Base-by-base conservation (phyloP, 2,888 invertebrate species). In the Zygogramma bicolorata region DNA sequence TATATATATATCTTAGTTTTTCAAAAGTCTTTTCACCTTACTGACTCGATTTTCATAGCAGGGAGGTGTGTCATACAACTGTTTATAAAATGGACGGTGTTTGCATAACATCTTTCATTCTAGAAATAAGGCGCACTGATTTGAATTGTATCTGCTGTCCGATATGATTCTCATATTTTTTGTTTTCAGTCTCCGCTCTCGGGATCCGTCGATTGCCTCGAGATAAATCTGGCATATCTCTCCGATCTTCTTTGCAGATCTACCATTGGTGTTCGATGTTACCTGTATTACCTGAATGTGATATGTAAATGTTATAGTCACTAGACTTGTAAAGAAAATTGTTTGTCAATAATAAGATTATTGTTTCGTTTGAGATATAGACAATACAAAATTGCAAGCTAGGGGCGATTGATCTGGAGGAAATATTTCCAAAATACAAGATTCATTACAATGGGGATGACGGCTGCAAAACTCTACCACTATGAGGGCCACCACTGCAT, bases 221-320 rank as follows among this genome's bases (percentile, higher is more conserved):
- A 27, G 22, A 25, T n/a, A n/a, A 20, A 63, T 63, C 20, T 18
- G 13, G 63, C 63, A 63, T 63, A 46, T 63, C 63, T 27, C 4
- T 38, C 15, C 3, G 25, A 22, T 27, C 0, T 42, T 18, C 18
- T 46, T n/a, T 15, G 18, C 18, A 20, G 42, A 40, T 61, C 42
- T 63, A 63, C 63, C 63, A 46, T 63, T 46, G 63, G 63, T 63
- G 63, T 63, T 63, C 75, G 66, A 68, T 70, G 71, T 70, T 65
- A 68, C 74, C 67, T 75, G 73, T 71, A 75, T 76, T 74, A 77
- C 77, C 75, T 79, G 58, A 79, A 79, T 80, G 80, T 80, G 80
- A 80, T 80, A 79, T 79, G 59, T 78, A 75, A 66, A 78, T 75
- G 71, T 79, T 80, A n/a, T n/a, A 80, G 79, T 79, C 79, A 76